Evolutionary conservation across 1,140 invertebrate species (phyloP), one percentile per base, ranked within the genome.

Genomic region (Neotoxoptera formosana): DNA sequence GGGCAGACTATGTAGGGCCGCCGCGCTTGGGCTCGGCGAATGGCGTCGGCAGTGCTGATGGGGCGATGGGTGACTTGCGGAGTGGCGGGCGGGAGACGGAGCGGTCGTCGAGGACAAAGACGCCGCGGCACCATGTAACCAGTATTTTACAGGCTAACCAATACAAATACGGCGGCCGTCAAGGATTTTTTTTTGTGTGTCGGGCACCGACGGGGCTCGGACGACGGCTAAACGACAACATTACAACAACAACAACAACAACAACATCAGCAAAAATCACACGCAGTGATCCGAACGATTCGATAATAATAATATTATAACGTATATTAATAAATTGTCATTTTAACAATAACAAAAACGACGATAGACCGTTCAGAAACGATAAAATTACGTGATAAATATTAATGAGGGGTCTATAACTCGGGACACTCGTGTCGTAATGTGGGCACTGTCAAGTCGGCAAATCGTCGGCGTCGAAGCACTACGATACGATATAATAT

Each of bases 101-200:
- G 25, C n/a, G n/a, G n/a, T n/a, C n/a, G n/a, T 67, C 60, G 60
- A 76, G 60, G 60, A 76, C 60, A 76, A 76, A 47, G 47, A 76
- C 30, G 14, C 60, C n/a, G 60, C 25, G 14, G 60, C n/a, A 34
- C 30, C n/a, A n/a, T n/a, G n/a, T 56, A 76, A 76, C 30, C 60
- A 76, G 60, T 76, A 76, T 76, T 76, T 76, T 76, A 76, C 60
- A 76, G 60, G 60, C 60, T 76, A 76, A 76, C 60, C 60, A 76
- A 76, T 67, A 67, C 60, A 67, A 67, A 30, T n/a, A 67, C 60
- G 60, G 60, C 60, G 60, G 60, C 60, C 2, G 30, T 76, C 60
- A 76, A 76, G 60, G 60, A 76, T 3, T 53, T 76, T 76, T 67
- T 76, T 76, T 76, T n/a, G 30, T n/a, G n/a, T n/a, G n/a, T 76